These are phyloP conservation scores for Celastrina argiolus DNA, from an alignment of 2,888 invertebrate genomes.

Conservation along the genomic window DNA sequence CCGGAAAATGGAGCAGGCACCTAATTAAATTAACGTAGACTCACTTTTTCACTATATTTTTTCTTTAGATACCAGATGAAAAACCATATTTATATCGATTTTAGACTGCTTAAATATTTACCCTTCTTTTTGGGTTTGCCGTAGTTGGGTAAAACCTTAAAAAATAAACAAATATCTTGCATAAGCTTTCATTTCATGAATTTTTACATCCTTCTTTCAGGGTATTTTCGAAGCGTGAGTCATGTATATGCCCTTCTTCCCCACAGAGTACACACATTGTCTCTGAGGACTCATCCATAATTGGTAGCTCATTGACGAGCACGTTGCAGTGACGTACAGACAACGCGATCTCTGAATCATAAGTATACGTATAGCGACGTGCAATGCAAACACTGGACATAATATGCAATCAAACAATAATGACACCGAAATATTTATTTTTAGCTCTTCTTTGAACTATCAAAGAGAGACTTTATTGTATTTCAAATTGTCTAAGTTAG, in stretches of 20 bases:
- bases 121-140: too few species aligned
- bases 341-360: conserved; percentile 23
- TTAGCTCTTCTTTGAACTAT: background rate
- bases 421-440: background rate
- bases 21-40: background rate
- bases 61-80: too few species aligned
- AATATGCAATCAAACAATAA: background rate
- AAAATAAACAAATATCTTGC: too few species aligned
- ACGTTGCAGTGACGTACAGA: conserved; percentile 22
- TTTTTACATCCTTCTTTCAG: too few species aligned
- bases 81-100: too few species aligned
- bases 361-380: background rate
- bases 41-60: too few species aligned
- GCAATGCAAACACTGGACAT: background rate
- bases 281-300: background rate
- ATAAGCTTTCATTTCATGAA: too few species aligned
- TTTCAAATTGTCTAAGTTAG: too few species aligned
- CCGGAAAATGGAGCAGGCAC: conserved; percentile 17
- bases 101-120: too few species aligned
- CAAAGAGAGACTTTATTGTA: background rate
- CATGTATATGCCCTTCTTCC: too few species aligned
- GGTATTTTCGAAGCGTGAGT: too few species aligned
- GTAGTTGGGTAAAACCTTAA: too few species aligned
- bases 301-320: conserved; percentile 22
- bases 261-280: background rate